Evolutionary conservation across 2,113 vertebrate species (phyloP), one percentile per base, ranked within the genome.

Genomic region (Caranx melampygus): DNA sequence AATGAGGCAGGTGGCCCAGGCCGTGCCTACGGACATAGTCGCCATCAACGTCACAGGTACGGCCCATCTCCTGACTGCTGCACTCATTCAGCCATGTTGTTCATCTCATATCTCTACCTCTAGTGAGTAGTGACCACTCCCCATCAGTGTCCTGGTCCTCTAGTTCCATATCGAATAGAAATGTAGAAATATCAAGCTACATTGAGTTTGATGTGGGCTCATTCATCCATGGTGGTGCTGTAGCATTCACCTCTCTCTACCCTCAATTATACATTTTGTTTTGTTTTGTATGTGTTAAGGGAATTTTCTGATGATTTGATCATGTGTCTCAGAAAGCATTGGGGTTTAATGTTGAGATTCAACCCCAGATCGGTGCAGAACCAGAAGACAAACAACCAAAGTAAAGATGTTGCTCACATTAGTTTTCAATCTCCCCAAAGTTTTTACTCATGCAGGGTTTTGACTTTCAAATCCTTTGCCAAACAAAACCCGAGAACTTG

Each of bases 21-120:
- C 97, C 0, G 95, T 99, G 89, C 96, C 96, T 69, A 96, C 97
- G 7, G 97, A 97, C 80, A 95, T 99, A 70, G 93, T 99, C 72
- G 95, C 98, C 54, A 99, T 99, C 92, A 98, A 99, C 81, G 94
- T 99, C 90, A 97, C 98, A 83, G 98, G 98, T 98, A 96, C 4
- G 63, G 44, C 21, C 18, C n/a, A 37, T 15, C 37, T 54, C 21
- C 58, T 55, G 1, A 55, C 7, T 9, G 20, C 57, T 20, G 1
- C 11, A 10, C 3, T 65, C 70, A n/a, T 42, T 31, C 14, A 26
- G 11, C 14, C 34, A 21, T 63, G 72, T 52, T 47, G 16, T 73
- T 44, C 18, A 1, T 45, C 44, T 66, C 10, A 1, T 45, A 51
- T 66, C 10, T 69, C 20, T 37, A 33, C 54, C 61, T 16, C 6